These are phyloP conservation scores for Drosophila multiciliata DNA, from an alignment of 2,888 invertebrate genomes.

Conservation along the genomic window DNA sequence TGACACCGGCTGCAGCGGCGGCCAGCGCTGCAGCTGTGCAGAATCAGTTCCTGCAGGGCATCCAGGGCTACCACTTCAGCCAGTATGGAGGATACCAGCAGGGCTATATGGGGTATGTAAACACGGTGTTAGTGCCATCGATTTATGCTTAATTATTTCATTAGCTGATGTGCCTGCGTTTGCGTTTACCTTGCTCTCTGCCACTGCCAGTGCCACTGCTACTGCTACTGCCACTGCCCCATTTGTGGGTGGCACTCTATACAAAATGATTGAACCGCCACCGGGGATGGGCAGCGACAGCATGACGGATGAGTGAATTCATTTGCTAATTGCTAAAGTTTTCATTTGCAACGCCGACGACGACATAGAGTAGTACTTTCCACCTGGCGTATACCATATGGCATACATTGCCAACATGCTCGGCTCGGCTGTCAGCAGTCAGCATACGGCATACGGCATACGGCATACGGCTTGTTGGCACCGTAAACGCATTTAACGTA, in stretches of 20 bases:
- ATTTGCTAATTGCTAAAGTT: conserved; percentile 83
- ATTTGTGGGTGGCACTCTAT: neutral
- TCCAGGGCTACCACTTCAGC: conserved; percentile 94
- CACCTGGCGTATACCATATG: conserved; percentile 32
- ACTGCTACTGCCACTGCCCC: neutral
- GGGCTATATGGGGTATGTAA: conserved; percentile 95
- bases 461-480: conserved; percentile 38
- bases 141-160: conserved; percentile 61
- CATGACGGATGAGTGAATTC: conserved; percentile 83
- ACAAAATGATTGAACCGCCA: conserved; percentile 78
- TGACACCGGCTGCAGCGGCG: conserved; percentile 87
- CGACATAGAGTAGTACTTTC: conserved; percentile 17
- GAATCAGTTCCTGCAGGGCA: conserved; percentile 94
- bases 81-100: conserved; percentile 96
- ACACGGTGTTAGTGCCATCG: conserved; percentile 28
- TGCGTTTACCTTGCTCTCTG: conserved; percentile 6
- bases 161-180: conserved; percentile 51
- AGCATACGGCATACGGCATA: conserved; percentile 26
- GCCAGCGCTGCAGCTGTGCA: conserved; percentile 91
- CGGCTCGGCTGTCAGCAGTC: conserved; percentile 44
- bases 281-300: conserved; percentile 75
- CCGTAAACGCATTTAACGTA: conserved; percentile 4
- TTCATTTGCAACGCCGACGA: conserved; percentile 62
- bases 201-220: neutral
- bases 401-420: conserved; percentile 39